phyloP scores from a whole-genome alignment of 2,888 invertebrate species.

The Ectemnius lituratus region DNA sequence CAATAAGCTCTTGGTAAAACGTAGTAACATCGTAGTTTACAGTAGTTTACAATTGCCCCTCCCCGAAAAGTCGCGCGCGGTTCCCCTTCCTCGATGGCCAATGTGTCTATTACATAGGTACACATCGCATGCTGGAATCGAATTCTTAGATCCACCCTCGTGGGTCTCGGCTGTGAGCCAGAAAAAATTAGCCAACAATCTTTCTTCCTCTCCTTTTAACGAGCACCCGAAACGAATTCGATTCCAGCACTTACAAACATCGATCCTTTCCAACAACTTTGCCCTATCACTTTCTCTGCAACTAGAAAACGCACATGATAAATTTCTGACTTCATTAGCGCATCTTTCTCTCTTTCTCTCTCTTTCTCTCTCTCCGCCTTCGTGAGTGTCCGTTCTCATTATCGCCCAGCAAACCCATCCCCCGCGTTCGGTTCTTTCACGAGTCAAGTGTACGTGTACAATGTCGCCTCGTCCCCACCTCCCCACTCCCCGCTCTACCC shows the following conservation, averaged over 20 bases:
- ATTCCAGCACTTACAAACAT: conserved; percentile 69
- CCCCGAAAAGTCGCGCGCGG: conserved; percentile 31
- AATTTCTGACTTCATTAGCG: conserved; percentile 64
- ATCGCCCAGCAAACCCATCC: neutral
- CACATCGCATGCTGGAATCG: conserved; percentile 70
- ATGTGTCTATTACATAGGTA: conserved; percentile 72
- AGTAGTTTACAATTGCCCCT: conserved; percentile 76
- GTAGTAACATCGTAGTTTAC: conserved; percentile 78
- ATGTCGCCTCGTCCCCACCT: conserved; percentile 6
- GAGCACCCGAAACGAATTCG: conserved; percentile 51
- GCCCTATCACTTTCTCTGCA: neutral
- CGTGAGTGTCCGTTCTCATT: neutral
- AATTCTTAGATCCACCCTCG: conserved; percentile 41
- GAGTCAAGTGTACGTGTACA: neutral
- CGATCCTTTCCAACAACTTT: conserved; percentile 3
- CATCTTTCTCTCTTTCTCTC: conserved; percentile 16
- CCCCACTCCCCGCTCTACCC: conserved; percentile 20
- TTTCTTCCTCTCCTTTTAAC: too few species aligned
- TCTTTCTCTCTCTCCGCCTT: conserved; percentile 1
- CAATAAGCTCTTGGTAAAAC: conserved; percentile 78
- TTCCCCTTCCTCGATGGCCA: conserved; percentile 59
- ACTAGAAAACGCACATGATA: conserved; percentile 10
- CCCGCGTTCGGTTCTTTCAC: neutral
- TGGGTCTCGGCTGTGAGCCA: neutral
- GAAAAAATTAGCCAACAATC: neutral